A percentile compares a stretch with the other conserved stretches of the same genome.
Evolutionary conservation across 2,113 vertebrate species (phyloP).

Genomic region (Lophotis ruficrista): DNA sequence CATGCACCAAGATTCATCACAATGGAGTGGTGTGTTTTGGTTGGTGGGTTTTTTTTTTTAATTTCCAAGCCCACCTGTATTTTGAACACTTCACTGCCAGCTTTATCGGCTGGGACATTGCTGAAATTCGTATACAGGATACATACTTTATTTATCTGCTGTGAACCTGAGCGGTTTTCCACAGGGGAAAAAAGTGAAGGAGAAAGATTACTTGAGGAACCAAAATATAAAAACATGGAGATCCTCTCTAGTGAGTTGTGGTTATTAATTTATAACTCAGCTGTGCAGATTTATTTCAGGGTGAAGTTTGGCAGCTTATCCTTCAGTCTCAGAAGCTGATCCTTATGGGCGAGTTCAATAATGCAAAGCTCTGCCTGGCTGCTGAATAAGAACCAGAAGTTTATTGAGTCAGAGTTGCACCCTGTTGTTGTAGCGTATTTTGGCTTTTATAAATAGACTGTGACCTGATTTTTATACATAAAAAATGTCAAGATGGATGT

Average conservation of each 20-base stretch:
- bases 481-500: not conserved
- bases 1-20: not conserved
- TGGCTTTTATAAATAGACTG: not conserved
- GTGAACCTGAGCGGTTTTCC: not conserved
- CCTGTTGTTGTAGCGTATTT: not conserved
- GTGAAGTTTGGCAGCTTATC: not conserved
- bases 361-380: not conserved
- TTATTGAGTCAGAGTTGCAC: not conserved
- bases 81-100: not conserved
- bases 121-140: not conserved
- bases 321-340: not conserved
- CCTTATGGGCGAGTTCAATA: not conserved
- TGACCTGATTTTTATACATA: not conserved
- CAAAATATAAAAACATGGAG: not conserved
- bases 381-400: not conserved
- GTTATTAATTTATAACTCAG: not conserved
- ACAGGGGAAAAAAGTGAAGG: not conserved
- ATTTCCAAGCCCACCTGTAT: not conserved
- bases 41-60: too few relatives aligned
- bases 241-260: not conserved
- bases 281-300: not conserved
- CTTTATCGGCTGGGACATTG: not conserved
- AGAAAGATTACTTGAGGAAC: not conserved
- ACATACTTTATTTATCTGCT: not conserved
- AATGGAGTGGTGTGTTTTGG: too few relatives aligned